Percentiles rank a stretch among this genome's conserved stretches.
Evolutionary conservation across 2,888 invertebrate species (phyloP).

Genomic region (Amphipoea oculea): DNA sequence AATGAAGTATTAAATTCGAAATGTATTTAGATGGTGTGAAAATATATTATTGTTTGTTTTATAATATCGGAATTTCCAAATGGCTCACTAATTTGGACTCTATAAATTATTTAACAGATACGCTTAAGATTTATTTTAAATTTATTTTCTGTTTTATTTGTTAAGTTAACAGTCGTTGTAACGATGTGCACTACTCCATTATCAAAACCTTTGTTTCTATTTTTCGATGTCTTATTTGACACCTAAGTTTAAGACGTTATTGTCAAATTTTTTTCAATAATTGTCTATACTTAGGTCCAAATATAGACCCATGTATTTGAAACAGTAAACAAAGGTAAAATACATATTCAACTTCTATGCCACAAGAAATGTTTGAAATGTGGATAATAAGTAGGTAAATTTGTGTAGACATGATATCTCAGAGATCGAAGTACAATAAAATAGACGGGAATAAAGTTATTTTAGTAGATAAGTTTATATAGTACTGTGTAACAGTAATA

Average conservation of each 20-base stretch:
- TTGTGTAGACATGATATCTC: slow-evolving; percentile 36
- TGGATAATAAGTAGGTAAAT: slow-evolving; percentile 9
- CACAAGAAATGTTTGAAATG: slow-evolving; percentile 13
- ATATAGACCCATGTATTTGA: not conserved
- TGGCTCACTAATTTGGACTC: slow-evolving; percentile 45
- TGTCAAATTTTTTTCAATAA: not conserved
- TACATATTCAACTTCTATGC: not conserved
- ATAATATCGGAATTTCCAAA: slow-evolving; percentile 45
- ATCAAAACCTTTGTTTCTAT: not conserved
- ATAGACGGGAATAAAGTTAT: slow-evolving; percentile 56
- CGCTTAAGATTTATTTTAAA: slow-evolving; percentile 39
- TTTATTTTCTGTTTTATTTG: slow-evolving; percentile 20
- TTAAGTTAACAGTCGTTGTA: slow-evolving; percentile 22
- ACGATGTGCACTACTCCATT: not conserved
- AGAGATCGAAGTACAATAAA: slow-evolving; percentile 61
- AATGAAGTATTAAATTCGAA: slow-evolving; percentile 51
- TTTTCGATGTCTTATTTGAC: not conserved
- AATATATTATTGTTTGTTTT: slow-evolving; percentile 47
- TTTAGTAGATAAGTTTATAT: slow-evolving; percentile 47
- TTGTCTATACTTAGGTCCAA: not conserved
- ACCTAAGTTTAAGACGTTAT: not conserved
- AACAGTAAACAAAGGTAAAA: slow-evolving; percentile 2
- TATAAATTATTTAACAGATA: slow-evolving; percentile 55
- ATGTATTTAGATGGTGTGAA: slow-evolving; percentile 49
- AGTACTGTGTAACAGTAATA: slow-evolving; percentile 69